These are phyloP conservation scores for Drosophila vallismaia DNA, from an alignment of 2,888 invertebrate species.

Conservation along the genomic window DNA sequence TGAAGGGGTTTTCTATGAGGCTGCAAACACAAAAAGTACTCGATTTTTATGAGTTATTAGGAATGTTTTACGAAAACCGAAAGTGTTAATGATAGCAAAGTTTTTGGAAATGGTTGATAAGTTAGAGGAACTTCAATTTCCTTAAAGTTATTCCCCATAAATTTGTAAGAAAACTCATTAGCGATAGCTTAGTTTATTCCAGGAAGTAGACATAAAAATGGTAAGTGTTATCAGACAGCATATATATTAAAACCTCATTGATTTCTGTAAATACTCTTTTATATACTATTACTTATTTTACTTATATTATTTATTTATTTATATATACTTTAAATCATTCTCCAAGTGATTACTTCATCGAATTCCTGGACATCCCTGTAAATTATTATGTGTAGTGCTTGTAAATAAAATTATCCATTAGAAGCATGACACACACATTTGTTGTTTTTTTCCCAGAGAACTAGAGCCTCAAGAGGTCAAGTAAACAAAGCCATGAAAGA, in stretches of 20 bases:
- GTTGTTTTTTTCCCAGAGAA: not conserved
- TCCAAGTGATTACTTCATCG: not conserved
- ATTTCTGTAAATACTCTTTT: no score
- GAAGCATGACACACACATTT: not conserved
- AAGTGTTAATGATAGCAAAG: not conserved
- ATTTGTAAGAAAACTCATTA: no score
- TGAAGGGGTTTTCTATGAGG: conserved; percentile 19
- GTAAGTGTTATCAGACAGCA: no score
- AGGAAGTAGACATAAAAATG: no score
- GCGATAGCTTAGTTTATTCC: no score
- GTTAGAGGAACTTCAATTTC: no score
- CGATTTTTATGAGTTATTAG: not conserved
- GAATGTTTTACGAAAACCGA: no score
- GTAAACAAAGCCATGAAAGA: conserved; percentile 32
- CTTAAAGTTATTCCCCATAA: no score
- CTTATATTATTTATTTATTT: not conserved
- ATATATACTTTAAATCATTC: not conserved
- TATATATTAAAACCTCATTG: no score
- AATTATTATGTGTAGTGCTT: not conserved
- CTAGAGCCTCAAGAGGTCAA: conserved; percentile 6
- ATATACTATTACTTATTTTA: no score
- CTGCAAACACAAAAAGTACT: conserved; percentile 1
- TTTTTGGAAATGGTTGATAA: not conserved
- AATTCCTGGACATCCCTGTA: not conserved
- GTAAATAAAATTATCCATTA: conserved; percentile 25